Evolutionary conservation across 2,113 vertebrate genomes (phyloP).

Genomic region (Tychaedon coryphoeus): DNA sequence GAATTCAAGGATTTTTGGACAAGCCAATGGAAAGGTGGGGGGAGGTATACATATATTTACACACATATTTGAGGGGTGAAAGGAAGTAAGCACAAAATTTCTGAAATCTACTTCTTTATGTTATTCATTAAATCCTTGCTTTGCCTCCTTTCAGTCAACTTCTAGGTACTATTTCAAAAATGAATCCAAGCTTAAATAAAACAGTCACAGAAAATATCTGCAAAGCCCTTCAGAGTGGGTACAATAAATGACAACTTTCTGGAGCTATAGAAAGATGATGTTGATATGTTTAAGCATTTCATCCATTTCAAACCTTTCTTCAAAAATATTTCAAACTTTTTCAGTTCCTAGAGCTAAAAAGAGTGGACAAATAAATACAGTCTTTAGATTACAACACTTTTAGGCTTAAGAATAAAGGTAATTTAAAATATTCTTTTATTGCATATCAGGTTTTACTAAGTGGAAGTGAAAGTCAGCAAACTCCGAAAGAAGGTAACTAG

Average conservation of each 20-base stretch:
- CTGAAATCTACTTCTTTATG: not conserved
- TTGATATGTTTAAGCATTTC: not conserved
- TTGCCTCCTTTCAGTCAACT: not conserved
- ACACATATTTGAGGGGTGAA: not conserved
- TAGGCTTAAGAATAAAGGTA: not conserved
- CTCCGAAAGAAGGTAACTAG: not conserved
- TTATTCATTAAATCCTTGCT: not conserved
- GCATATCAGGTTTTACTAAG: not conserved
- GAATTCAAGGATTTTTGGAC: not conserved
- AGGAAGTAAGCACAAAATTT: not conserved
- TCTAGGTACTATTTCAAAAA: slow-evolving; percentile 1
- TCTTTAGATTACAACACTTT: not conserved
- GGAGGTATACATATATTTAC: not conserved
- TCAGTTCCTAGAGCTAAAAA: not conserved
- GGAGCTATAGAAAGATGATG: not conserved
- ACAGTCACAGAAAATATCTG: not conserved
- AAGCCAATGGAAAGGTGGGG: not conserved
- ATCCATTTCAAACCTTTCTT: not conserved
- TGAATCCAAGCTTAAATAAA: not conserved
- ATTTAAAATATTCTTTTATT: not conserved
- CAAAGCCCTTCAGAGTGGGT: not conserved
- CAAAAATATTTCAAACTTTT: not conserved
- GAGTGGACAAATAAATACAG: slow-evolving; percentile 7
- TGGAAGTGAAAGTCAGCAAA: not conserved
- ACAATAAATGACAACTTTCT: not conserved